A percentile compares a stretch with the other conserved stretches of the same genome.
Evolutionary conservation across 2,888 invertebrate genomes (phyloP).

Genomic region (Drosophila fulvimacula): DNA sequence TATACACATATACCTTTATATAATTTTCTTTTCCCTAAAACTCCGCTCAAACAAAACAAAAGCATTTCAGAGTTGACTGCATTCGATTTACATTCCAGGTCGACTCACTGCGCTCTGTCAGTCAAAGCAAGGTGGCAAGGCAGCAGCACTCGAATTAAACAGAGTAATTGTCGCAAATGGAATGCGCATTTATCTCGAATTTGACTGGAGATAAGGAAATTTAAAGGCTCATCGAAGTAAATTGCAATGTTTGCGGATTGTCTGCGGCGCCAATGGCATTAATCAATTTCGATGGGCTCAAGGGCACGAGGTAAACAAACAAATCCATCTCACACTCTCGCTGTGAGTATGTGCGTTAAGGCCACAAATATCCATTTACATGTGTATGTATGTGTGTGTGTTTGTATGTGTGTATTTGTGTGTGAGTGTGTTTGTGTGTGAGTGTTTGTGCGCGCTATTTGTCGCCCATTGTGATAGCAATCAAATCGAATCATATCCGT

Average conservation of each 20-base stretch:
- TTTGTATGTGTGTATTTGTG: constrained; percentile 15
- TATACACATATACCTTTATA: neutral
- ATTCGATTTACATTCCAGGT: constrained; percentile 1
- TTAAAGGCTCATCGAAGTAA: constrained; percentile 19
- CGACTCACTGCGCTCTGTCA: neutral
- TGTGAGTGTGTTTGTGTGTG: constrained; percentile 7
- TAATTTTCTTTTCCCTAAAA: no score
- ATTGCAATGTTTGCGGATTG: constrained; percentile 32
- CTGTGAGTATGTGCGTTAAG: constrained; percentile 12
- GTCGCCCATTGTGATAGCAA: constrained; percentile 73
- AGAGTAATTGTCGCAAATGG: constrained; percentile 6
- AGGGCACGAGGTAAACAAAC: constrained; percentile 6
- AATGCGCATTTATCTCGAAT: constrained; percentile 10
- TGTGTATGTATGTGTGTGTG: constrained; percentile 19
- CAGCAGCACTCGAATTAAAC: neutral
- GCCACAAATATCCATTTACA: constrained; percentile 22
- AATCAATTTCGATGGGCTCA: constrained; percentile 46
- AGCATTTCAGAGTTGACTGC: neutral
- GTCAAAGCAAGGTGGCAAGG: neutral
- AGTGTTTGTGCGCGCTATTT: constrained; percentile 50
- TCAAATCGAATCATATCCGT: constrained; percentile 75
- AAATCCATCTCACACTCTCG: constrained; percentile 1
- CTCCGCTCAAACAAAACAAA: neutral
- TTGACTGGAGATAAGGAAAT: constrained; percentile 24
- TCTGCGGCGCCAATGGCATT: constrained; percentile 37